Conservation (phyloP, 2,113 vertebrate species). For the Lamprologus sp. region DNA sequence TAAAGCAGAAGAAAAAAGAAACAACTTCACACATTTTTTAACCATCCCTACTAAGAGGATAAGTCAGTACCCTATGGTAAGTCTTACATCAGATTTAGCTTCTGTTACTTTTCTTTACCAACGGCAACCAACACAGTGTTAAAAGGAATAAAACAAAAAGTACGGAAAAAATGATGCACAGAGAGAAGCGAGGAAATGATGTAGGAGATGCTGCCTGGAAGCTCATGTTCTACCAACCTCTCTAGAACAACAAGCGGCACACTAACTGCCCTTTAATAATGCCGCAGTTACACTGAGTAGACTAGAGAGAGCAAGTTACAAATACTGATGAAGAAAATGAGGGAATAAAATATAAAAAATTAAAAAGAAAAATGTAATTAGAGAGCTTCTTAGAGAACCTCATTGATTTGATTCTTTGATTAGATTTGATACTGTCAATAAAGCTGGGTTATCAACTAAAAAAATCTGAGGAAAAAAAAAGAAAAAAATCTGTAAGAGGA, state of each 20-base stretch:
- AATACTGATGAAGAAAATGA: not conserved
- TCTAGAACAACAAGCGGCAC: slow-evolving; percentile 14
- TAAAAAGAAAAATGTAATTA: not conserved
- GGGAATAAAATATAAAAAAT: not conserved
- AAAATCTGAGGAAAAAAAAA: not conserved
- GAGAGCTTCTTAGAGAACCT: not conserved
- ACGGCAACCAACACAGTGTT: not conserved
- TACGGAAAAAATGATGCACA: not conserved
- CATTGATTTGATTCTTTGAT: not conserved
- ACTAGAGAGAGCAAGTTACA: not conserved
- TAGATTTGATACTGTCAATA: not conserved
- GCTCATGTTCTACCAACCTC: slow-evolving; percentile 24
- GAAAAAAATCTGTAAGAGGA: not conserved
- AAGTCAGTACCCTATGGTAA: slow-evolving; percentile 23
- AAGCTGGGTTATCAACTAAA: not conserved
- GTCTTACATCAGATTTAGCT: slow-evolving; percentile 47
- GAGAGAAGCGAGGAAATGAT: slow-evolving; percentile 42
- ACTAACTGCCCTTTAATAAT: slow-evolving; percentile 35
- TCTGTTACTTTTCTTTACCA: slow-evolving; percentile 10
- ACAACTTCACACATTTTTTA: not conserved
- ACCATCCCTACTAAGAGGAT: slow-evolving; percentile 8
- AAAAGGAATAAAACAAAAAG: not conserved
- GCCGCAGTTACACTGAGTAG: not conserved
- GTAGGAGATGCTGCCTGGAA: slow-evolving; percentile 36
- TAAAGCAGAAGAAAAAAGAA: not conserved